Evolutionary conservation across 1,140 invertebrate species (phyloP).

Genomic region (Potamilus streckersoni): DNA sequence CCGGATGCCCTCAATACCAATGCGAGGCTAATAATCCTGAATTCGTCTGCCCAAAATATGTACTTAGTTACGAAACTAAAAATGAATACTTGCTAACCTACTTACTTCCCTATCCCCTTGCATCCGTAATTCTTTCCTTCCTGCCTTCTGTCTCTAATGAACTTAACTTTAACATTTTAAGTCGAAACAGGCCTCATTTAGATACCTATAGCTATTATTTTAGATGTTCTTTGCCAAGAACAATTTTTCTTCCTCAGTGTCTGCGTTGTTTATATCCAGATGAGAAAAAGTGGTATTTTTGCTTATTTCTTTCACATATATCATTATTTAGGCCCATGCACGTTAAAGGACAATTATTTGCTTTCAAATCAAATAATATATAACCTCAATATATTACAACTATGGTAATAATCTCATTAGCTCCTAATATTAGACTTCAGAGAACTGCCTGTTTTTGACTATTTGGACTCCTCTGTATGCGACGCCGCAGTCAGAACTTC

Average conservation of each 20-base stretch:
- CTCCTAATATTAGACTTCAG: conserved; percentile 75
- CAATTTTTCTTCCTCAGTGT: not conserved
- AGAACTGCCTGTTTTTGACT: conserved; percentile 95
- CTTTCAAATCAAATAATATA: not conserved
- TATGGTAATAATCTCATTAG: not conserved
- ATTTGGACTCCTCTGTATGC: conserved; percentile 78
- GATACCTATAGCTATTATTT: too few species aligned
- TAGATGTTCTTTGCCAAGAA: too few species aligned
- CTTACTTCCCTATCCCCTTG: not conserved
- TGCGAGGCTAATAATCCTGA: conserved; percentile 9
- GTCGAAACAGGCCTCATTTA: too few species aligned
- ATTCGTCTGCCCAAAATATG: conserved; percentile 21
- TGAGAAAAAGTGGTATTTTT: not conserved
- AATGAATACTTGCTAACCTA: conserved; percentile 1
- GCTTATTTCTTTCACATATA: not conserved
- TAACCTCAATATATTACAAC: too few species aligned
- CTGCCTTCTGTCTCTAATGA: not conserved
- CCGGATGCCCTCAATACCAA: conserved; percentile 28
- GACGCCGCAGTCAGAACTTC: conserved; percentile 47
- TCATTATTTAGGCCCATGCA: not conserved
- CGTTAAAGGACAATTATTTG: not conserved
- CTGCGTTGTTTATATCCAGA: not conserved
- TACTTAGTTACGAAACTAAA: conserved; percentile 6
- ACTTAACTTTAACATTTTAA: not conserved
- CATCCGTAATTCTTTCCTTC: not conserved